Conservation (phyloP, 2,113 vertebrate species). For the Megaptera novaeangliae region DNA sequence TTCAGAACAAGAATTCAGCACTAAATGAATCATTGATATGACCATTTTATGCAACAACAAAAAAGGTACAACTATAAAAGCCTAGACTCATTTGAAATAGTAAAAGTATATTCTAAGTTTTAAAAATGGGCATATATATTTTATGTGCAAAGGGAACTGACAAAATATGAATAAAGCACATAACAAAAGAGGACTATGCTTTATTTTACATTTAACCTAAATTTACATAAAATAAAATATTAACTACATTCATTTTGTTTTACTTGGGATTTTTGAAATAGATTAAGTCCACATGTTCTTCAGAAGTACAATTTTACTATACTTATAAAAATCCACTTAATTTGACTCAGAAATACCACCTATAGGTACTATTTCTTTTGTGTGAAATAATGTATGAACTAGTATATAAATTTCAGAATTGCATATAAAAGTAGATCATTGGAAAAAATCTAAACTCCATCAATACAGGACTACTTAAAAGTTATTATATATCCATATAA, state of each 20-base stretch:
- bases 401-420: background rate
- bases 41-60: background rate
- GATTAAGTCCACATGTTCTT: background rate
- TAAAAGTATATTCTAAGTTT: background rate
- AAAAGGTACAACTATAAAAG: background rate
- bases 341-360: background rate
- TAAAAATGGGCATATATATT: background rate
- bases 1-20: background rate
- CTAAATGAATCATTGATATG: background rate
- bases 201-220: background rate
- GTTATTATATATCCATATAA: background rate
- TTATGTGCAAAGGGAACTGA: background rate
- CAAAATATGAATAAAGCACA: background rate
- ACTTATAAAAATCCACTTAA: slow-evolving; percentile 2
- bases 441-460: background rate
- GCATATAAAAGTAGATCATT: background rate
- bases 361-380: background rate
- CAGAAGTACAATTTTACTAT: background rate
- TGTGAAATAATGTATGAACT: background rate
- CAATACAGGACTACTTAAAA: background rate
- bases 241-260: background rate
- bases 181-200: background rate
- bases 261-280: slow-evolving; percentile 18
- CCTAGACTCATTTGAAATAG: background rate
- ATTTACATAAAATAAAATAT: slow-evolving; percentile 16